These are phyloP conservation scores for Chaetodon auriga DNA, from an alignment of 2,113 vertebrate species.

Conservation along the genomic window DNA sequence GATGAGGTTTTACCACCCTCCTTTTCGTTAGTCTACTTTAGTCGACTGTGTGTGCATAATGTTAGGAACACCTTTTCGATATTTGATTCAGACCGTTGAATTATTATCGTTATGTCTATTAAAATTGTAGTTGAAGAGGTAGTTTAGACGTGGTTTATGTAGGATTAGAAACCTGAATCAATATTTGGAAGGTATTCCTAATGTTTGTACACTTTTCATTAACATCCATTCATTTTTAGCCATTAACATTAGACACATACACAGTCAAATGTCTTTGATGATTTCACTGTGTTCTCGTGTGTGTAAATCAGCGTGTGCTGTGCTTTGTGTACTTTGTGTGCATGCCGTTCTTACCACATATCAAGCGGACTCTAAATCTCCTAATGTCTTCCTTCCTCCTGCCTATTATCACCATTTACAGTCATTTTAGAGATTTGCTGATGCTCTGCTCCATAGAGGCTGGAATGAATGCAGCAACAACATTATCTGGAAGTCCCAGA, in stretches of 20 bases:
- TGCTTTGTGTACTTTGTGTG: constrained; percentile 33
- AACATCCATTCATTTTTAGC: constrained; percentile 49
- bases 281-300: constrained; percentile 55
- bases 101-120: not conserved
- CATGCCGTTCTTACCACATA: constrained; percentile 54
- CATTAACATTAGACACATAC: constrained; percentile 62
- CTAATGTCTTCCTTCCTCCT: constrained; percentile 43
- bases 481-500: not conserved
- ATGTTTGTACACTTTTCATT: constrained; percentile 63
- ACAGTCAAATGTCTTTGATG: constrained; percentile 53
- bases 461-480: not conserved
- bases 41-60: constrained; percentile 49
- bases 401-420: not conserved
- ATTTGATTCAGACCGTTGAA: too few relatives aligned
- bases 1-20: constrained; percentile 65
- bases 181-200: constrained; percentile 47
- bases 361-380: constrained; percentile 35
- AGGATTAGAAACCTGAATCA: not conserved
- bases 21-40: constrained; percentile 33
- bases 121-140: not conserved
- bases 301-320: constrained; percentile 60
- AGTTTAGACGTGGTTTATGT: not conserved
- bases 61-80: constrained; percentile 48
- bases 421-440: constrained; percentile 6
- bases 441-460: not conserved